phyloP scores from a whole-genome alignment of 1,140 invertebrate species.

The Laodelphax striatellus region DNA sequence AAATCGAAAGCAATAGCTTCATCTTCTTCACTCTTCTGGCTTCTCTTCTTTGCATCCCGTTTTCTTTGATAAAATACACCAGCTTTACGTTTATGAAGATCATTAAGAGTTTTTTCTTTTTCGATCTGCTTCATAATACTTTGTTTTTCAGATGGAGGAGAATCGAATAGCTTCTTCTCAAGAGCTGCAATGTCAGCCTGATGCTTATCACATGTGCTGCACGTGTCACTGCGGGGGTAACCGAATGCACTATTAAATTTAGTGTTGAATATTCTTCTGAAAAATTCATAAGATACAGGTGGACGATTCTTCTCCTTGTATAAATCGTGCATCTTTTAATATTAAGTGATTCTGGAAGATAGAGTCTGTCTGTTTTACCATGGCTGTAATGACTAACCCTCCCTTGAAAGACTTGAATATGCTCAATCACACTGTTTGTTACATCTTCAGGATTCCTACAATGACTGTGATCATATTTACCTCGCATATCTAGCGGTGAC shows the following conservation, averaged over 20 bases:
- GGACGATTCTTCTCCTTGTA: slow-evolving; percentile 21
- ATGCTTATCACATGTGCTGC: slow-evolving; percentile 6
- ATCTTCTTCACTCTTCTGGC: neutral
- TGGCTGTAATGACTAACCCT: too few species aligned
- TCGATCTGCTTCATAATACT: too few species aligned
- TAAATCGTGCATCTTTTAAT: slow-evolving; percentile 2
- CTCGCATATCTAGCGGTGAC: too few species aligned
- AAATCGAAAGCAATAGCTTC: slow-evolving; percentile 19
- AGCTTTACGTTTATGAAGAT: slow-evolving; percentile 11
- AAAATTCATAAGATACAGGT: slow-evolving; percentile 7
- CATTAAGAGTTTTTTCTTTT: too few species aligned
- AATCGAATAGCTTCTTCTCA: slow-evolving; percentile 1
- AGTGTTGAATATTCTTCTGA: slow-evolving; percentile 10
- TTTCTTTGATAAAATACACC: slow-evolving; percentile 14
- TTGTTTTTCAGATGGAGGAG: too few species aligned
- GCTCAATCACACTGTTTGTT: too few species aligned
- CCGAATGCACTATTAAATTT: slow-evolving; percentile 12
- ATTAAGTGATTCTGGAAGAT: slow-evolving; percentile 6
- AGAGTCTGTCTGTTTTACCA: slow-evolving; percentile 5
- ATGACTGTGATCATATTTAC: too few species aligned
- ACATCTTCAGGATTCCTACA: too few species aligned
- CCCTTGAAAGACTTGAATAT: too few species aligned
- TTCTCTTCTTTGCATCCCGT: neutral
- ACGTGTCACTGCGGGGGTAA: slow-evolving; percentile 14
- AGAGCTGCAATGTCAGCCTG: neutral